Conservation (phyloP, 2,113 vertebrate genomes). For the Ochotona princeps region DNA sequence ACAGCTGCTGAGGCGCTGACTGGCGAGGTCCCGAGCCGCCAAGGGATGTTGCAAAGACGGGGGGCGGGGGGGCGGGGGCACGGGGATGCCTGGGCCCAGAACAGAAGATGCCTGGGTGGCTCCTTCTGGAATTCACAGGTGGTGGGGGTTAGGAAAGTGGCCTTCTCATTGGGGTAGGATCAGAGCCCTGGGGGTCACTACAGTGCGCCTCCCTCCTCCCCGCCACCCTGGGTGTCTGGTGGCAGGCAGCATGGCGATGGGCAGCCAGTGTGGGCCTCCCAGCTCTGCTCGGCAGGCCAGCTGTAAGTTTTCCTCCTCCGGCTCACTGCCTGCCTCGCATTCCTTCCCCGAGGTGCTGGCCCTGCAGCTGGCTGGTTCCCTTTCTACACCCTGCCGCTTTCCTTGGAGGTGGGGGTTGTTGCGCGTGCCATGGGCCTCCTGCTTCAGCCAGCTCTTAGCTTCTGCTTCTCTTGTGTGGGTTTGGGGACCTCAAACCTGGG, state of each 20-base stretch:
- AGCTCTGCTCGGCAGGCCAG: background rate
- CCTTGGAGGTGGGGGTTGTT: background rate
- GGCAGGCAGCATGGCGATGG: background rate
- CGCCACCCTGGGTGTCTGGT: background rate
- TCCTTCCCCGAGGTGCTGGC: background rate
- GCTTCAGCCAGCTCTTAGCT: constrained; percentile 62
- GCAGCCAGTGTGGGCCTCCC: background rate
- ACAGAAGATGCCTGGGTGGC: background rate
- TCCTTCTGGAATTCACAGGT: background rate
- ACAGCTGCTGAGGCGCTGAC: background rate
- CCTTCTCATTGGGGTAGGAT: background rate
- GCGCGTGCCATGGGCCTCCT: background rate
- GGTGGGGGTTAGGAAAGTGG: background rate
- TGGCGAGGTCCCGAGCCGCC: background rate
- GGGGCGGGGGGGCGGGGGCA: no score
- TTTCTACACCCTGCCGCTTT: background rate
- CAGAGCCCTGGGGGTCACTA: background rate
- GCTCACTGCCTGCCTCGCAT: background rate
- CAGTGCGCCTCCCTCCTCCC: rapidly evolving
- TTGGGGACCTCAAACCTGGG: background rate
- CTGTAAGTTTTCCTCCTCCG: background rate
- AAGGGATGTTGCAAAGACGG: background rate
- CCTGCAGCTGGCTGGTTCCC: background rate
- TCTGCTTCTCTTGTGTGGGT: background rate
- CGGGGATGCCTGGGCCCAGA: background rate